Evolutionary conservation across 2,113 vertebrate genomes (phyloP).

Genomic region (Spizaetus ornatus): DNA sequence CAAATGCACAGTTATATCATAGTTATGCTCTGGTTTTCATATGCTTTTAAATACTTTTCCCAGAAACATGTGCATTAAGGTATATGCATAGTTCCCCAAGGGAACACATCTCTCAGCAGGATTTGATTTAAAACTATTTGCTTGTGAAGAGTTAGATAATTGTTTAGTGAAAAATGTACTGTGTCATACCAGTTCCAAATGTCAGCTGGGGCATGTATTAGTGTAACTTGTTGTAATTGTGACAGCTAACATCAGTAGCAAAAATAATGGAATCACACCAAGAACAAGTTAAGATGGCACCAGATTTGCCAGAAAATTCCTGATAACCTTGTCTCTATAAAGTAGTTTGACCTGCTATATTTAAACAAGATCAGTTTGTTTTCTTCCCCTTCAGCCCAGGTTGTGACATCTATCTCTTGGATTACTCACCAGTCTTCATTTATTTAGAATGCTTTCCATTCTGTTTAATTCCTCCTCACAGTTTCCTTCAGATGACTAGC

Average conservation of each 20-base stretch:
- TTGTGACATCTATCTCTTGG: not conserved
- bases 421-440: not conserved
- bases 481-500: not conserved
- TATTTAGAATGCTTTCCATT: not conserved
- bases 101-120: not conserved
- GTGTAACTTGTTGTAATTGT: not conserved
- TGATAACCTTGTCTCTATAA: not conserved
- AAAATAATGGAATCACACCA: not conserved
- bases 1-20: not conserved
- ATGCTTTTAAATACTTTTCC: not conserved
- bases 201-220: not conserved
- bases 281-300: not conserved
- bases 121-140: not conserved
- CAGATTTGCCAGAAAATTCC: not conserved
- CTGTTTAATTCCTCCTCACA: not conserved
- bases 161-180: not conserved
- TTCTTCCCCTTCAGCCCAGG: not conserved
- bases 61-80: not conserved
- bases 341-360: not conserved
- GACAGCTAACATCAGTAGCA: not conserved
- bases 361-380: not conserved
- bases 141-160: not conserved
- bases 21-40: not conserved
- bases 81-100: not conserved
- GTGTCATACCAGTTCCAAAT: not conserved